Evolutionary conservation across 2,797 vertebrate species (phyloP).

Genomic region (Falco rusticolus): DNA sequence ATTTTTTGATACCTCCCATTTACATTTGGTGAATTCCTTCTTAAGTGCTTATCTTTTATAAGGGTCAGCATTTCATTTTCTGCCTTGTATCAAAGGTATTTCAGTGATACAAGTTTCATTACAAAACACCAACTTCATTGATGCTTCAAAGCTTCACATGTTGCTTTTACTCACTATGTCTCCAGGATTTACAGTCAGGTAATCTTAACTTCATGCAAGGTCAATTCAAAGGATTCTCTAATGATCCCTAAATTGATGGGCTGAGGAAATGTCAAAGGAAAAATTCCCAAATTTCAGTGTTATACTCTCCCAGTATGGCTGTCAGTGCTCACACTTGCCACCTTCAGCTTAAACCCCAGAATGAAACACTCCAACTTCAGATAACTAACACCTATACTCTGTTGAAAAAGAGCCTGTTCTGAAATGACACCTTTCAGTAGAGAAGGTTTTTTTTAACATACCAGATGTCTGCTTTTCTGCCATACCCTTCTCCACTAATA

Average conservation of each 20-base stretch:
- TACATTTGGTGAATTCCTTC: neutral
- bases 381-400: neutral
- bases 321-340: neutral
- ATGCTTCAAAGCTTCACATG: neutral
- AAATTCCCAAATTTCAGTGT: neutral
- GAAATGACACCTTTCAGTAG: neutral
- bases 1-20: neutral
- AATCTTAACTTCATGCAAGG: neutral
- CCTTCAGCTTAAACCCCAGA: neutral
- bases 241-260: neutral
- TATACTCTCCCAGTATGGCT: neutral
- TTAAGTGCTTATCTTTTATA: neutral
- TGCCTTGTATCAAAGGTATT: neutral
- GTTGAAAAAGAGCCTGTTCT: neutral
- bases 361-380: neutral
- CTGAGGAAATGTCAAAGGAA: neutral
- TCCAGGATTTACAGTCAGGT: neutral
- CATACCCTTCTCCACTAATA: slow-evolving; percentile 98
- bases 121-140: neutral
- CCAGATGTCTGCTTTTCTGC: slow-evolving; percentile 98
- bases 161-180: neutral
- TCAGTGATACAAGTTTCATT: neutral
- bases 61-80: neutral
- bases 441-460: slow-evolving; percentile 66
- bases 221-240: neutral